Evolutionary conservation across 1,140 invertebrate genomes (phyloP).

Genomic region (Drosophila setifemur): DNA sequence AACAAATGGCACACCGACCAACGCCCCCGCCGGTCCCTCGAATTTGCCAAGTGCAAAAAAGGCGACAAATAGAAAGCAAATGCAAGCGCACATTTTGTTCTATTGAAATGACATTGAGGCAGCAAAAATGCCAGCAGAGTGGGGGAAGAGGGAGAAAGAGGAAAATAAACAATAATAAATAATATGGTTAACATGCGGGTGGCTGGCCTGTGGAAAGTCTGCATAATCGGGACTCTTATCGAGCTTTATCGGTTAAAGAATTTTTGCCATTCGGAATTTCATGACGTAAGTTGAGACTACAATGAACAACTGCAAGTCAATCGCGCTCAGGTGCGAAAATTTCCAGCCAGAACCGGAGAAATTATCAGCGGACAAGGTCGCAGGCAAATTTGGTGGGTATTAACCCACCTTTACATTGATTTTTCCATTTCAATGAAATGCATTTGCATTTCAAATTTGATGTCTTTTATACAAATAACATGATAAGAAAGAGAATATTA

Average conservation of each 20-base stretch:
- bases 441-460: too few species aligned
- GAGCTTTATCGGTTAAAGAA: conserved; percentile 50
- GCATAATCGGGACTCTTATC: conserved; percentile 49
- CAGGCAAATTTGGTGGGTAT: not conserved
- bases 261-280: conserved; percentile 71
- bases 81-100: conserved; percentile 67
- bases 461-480: too few species aligned
- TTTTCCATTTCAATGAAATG: not conserved
- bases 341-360: not conserved
- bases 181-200: conserved; percentile 16
- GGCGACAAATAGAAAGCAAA: conserved; percentile 63
- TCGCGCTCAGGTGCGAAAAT: conserved; percentile 21
- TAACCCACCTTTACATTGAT: not conserved
- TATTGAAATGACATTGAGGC: conserved; percentile 75
- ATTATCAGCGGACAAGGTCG: conserved; percentile 34
- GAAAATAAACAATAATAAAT: conserved; percentile 39
- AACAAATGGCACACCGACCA: conserved; percentile 42
- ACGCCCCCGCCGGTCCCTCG: conserved; percentile 30
- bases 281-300: conserved; percentile 63
- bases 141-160: not conserved
- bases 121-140: conserved; percentile 16
- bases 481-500: too few species aligned
- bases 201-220: conserved; percentile 18
- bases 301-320: conserved; percentile 48
- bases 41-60: conserved; percentile 50